Evolutionary conservation across 2,888 invertebrate species (phyloP).

Genomic region (Drosophila mettleri): DNA sequence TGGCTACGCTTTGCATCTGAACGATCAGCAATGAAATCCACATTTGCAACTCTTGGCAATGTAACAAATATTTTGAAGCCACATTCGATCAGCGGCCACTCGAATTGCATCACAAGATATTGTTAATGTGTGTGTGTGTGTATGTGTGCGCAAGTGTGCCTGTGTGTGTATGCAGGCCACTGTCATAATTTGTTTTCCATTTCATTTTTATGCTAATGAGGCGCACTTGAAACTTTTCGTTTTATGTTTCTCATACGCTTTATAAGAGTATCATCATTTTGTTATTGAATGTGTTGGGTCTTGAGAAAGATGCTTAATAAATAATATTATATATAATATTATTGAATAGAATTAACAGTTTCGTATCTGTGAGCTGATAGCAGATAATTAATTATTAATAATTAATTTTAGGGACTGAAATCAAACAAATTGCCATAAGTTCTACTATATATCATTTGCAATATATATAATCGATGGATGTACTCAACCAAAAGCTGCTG

Average conservation of each 20-base stretch:
- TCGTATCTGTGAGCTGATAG: too few relatives aligned
- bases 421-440: too few relatives aligned
- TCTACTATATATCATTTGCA: too few relatives aligned
- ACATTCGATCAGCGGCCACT: conserved; percentile 49
- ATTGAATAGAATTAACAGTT: background rate
- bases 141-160: conserved; percentile 17
- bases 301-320: background rate
- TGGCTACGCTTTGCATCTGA: conserved; percentile 52
- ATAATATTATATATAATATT: background rate
- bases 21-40: conserved; percentile 35
- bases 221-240: conserved; percentile 70
- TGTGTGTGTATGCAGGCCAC: conserved; percentile 52
- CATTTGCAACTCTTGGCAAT: conserved; percentile 67
- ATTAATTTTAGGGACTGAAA: too few relatives aligned
- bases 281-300: background rate
- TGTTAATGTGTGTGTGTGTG: background rate
- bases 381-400: too few relatives aligned
- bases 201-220: conserved; percentile 43
- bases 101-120: conserved; percentile 51
- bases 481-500: too few relatives aligned
- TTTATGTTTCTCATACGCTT: conserved; percentile 1
- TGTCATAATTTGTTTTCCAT: conserved; percentile 53
- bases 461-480: too few relatives aligned
- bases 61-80: conserved; percentile 74
- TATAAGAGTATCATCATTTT: background rate